These are phyloP conservation scores for Oxycera nigricornis DNA, from an alignment of 2,888 invertebrate genomes.

Conservation along the genomic window DNA sequence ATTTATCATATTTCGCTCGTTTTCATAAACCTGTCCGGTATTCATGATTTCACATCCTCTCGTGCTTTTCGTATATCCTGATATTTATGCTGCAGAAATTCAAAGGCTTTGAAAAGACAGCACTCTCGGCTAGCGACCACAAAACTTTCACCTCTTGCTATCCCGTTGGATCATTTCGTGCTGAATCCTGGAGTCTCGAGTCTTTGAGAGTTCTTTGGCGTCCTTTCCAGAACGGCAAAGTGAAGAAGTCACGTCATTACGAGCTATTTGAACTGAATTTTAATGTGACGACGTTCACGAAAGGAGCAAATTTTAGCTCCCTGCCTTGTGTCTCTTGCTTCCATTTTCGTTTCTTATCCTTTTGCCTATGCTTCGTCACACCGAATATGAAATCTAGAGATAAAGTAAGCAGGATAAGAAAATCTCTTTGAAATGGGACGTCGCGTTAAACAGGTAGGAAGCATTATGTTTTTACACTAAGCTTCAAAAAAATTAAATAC, in stretches of 20 bases:
- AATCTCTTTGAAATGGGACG: background rate
- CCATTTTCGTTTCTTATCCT: constrained; percentile 3
- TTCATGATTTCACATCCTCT: constrained; percentile 28
- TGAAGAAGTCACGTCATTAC: constrained; percentile 33
- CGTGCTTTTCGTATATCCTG: background rate
- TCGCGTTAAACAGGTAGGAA: too few species aligned
- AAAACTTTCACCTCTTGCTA: constrained; percentile 11
- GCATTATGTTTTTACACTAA: too few species aligned
- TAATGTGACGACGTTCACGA: background rate
- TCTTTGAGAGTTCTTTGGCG: background rate
- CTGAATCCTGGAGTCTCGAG: background rate
- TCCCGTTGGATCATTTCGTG: background rate
- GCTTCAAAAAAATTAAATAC: too few species aligned
- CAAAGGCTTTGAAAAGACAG: constrained; percentile 3
- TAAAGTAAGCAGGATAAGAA: constrained; percentile 2
- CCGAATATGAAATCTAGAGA: background rate
- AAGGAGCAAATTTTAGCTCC: background rate
- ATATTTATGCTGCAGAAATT: constrained; percentile 31
- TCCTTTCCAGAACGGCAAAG: constrained; percentile 4
- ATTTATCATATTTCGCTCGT: constrained; percentile 34
- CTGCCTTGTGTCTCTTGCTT: background rate
- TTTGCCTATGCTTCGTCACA: constrained; percentile 2
- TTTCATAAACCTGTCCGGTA: constrained; percentile 34
- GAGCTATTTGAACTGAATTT: constrained; percentile 33
- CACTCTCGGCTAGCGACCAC: constrained; percentile 13